Conservation (phyloP, 2,113 vertebrate species). For the Macquaria ambigua region DNA sequence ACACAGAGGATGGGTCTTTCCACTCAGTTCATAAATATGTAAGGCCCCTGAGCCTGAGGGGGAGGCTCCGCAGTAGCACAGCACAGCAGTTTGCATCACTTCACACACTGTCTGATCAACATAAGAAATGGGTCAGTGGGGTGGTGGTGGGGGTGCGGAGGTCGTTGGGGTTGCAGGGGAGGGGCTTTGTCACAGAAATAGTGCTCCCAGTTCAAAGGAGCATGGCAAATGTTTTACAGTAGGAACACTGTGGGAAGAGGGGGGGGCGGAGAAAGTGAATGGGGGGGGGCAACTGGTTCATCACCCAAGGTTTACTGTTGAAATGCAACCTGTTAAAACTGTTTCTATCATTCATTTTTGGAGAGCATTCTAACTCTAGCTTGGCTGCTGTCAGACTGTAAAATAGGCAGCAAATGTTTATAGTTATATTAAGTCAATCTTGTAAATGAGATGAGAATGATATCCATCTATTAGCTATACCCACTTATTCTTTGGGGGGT, state of each 20-base stretch:
- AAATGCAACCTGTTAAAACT: too few relatives aligned
- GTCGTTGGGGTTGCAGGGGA: not conserved
- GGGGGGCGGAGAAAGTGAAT: not conserved
- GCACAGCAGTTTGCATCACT: slow-evolving; percentile 60
- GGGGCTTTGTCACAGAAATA: slow-evolving; percentile 60
- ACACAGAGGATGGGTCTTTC: slow-evolving; percentile 42
- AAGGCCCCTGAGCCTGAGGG: slow-evolving; percentile 52
- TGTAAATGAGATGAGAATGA: not conserved
- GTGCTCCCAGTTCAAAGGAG: slow-evolving; percentile 46
- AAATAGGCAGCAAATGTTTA: not conserved
- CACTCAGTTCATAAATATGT: slow-evolving; percentile 71
- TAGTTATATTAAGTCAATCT: not conserved
- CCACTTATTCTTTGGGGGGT: too few relatives aligned
- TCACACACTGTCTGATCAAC: slow-evolving; percentile 66
- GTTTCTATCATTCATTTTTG: too few relatives aligned
- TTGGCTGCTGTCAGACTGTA: too few relatives aligned
- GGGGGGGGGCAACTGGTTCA: not conserved
- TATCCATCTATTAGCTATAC: too few relatives aligned
- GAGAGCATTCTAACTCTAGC: too few relatives aligned
- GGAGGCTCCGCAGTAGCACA: slow-evolving; percentile 33
- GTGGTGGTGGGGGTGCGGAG: not conserved
- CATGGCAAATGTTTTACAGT: slow-evolving; percentile 55
- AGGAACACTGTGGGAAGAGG: not conserved
- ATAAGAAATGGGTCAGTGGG: slow-evolving; percentile 68
- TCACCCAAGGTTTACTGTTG: not conserved